phyloP scores from a whole-genome alignment of 2,888 invertebrate species.

The Agrochola litura region DNA sequence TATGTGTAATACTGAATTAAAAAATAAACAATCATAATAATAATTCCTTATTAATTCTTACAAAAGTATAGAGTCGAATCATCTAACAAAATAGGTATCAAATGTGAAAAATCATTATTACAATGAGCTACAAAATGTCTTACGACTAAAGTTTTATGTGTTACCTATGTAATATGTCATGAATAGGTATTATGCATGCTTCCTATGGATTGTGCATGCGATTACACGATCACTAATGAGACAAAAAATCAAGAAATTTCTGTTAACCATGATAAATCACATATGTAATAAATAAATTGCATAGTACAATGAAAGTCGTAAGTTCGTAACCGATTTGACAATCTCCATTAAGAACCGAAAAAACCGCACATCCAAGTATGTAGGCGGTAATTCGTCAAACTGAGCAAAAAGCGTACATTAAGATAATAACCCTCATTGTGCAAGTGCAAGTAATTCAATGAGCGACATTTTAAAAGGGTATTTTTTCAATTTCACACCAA shows the following conservation, averaged over 20 bases:
- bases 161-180: neutral
- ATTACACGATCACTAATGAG: neutral
- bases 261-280: slow-evolving; percentile 5
- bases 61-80: neutral
- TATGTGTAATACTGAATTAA: neutral
- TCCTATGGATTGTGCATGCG: slow-evolving; percentile 1
- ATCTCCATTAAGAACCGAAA: slow-evolving; percentile 27
- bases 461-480: slow-evolving; percentile 52
- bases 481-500: slow-evolving; percentile 41
- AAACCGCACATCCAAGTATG: slow-evolving; percentile 33
- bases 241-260: neutral
- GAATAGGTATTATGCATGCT: neutral
- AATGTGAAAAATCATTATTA: neutral
- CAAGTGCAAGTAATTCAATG: slow-evolving; percentile 37
- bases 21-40: neutral
- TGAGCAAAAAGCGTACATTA: slow-evolving; percentile 37
- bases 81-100: neutral
- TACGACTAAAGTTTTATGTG: neutral
- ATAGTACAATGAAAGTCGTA: slow-evolving; percentile 22
- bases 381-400: slow-evolving; percentile 37
- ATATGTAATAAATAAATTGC: neutral
- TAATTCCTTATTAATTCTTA: neutral
- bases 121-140: neutral
- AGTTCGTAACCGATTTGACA: slow-evolving; percentile 32
- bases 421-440: slow-evolving; percentile 48